Evolutionary conservation across 2,797 vertebrate species (phyloP).

Genomic region (Pseudocheirus occidentalis): DNA sequence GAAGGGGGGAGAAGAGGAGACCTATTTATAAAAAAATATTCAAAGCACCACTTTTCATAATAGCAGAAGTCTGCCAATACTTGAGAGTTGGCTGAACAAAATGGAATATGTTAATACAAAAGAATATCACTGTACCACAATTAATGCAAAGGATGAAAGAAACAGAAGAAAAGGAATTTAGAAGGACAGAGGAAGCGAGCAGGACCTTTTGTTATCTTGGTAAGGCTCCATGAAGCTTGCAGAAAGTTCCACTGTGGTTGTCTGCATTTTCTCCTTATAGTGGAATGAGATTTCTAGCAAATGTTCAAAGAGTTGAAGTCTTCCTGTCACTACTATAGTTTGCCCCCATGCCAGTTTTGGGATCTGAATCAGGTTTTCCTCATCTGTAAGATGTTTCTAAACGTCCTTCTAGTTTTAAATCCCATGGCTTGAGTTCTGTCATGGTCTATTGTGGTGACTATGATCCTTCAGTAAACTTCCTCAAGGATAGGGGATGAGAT

Average conservation of each 20-base stretch:
- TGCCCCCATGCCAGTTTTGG: not conserved
- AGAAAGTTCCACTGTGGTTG: not conserved
- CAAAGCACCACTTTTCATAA: not conserved
- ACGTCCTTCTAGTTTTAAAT: not conserved
- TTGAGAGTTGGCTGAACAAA: not conserved
- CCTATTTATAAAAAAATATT: not conserved
- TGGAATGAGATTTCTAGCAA: not conserved
- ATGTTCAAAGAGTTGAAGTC: not conserved
- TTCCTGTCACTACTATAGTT: not conserved
- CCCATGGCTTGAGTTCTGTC: not conserved
- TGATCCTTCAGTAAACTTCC: not conserved
- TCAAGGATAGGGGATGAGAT: not conserved
- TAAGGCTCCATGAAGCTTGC: not conserved
- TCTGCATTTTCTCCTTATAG: not conserved
- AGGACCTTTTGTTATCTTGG: not conserved
- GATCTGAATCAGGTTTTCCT: not conserved
- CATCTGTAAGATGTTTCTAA: not conserved
- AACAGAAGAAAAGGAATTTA: not conserved
- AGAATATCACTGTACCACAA: not conserved
- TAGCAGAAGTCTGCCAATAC: not conserved
- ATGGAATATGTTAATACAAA: not conserved
- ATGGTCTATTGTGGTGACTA: not conserved
- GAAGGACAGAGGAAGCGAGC: not conserved
- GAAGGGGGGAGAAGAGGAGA: not conserved
- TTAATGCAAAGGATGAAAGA: not conserved